These are phyloP conservation scores for Salvelinus namaycush DNA, from an alignment of 2,113 vertebrate genomes.

Conservation along the genomic window DNA sequence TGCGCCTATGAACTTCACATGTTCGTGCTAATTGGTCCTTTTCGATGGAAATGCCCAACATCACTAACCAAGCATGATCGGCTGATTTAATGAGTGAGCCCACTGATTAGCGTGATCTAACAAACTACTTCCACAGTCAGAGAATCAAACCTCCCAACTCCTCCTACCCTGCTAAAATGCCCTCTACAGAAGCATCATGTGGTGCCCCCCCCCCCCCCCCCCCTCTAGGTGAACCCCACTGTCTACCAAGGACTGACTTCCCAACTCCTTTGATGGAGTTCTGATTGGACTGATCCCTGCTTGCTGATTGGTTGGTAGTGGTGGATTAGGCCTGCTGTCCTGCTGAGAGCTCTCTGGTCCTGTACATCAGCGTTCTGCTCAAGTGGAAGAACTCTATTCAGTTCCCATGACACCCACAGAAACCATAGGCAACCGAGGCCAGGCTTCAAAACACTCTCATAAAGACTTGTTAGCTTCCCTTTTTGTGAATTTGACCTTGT, in stretches of 20 bases:
- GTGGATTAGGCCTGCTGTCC: constrained; percentile 49
- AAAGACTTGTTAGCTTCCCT: background rate
- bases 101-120: constrained; percentile 50
- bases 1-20: constrained; percentile 49
- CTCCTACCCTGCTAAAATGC: background rate
- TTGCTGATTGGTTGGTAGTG: constrained; percentile 38
- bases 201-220: constrained; percentile 3
- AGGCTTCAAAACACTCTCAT: background rate
- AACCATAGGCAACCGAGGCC: constrained; percentile 20
- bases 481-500: background rate
- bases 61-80: constrained; percentile 8
- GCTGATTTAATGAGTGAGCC: constrained; percentile 49
- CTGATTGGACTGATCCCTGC: constrained; percentile 43
- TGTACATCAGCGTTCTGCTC: constrained; percentile 32
- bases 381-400: constrained; percentile 31
- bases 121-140: constrained; percentile 13
- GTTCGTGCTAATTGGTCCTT: constrained; percentile 13
- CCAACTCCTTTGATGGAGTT: constrained; percentile 23
- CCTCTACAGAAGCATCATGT: constrained; percentile 1
- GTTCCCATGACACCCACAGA: constrained; percentile 37
- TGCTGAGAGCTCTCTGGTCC: constrained; percentile 39
- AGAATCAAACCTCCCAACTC: background rate
- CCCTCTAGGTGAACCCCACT: constrained; percentile 27
- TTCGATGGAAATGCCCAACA: constrained; percentile 47
- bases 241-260: constrained; percentile 11